Conservation (phyloP, 2,888 invertebrate genomes). For the Drosophila diplacantha region DNA sequence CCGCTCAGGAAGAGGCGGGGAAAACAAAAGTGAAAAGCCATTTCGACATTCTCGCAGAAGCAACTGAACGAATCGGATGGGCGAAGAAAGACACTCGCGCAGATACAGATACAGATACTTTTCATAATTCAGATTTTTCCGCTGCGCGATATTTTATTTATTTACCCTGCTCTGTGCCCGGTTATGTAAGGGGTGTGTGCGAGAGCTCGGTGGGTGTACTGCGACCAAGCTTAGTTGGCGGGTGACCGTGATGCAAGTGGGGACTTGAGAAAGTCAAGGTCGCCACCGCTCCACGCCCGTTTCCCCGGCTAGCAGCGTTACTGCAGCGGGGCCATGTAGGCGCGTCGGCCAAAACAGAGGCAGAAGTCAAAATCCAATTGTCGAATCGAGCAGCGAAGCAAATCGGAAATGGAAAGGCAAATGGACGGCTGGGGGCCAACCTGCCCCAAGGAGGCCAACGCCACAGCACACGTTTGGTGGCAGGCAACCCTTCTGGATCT, state of each 20-base stretch:
- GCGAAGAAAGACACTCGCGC: constrained; percentile 33
- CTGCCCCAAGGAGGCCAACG: constrained; percentile 59
- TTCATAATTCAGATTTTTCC: constrained; percentile 66
- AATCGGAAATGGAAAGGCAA: constrained; percentile 27
- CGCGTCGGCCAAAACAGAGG: constrained; percentile 36
- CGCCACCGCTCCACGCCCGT: constrained; percentile 30
- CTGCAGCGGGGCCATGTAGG: constrained; percentile 55
- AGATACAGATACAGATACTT: constrained; percentile 48
- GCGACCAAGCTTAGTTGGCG: constrained; percentile 33
- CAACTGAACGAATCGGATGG: constrained; percentile 56
- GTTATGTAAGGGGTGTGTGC: constrained; percentile 57
- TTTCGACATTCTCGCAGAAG: constrained; percentile 66
- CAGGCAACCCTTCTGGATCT: constrained; percentile 22
- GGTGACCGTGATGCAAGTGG: constrained; percentile 35
- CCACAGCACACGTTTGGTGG: constrained; percentile 29
- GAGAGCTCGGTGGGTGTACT: constrained; percentile 23
- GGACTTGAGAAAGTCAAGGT: constrained; percentile 65
- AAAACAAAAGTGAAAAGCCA: constrained; percentile 51
- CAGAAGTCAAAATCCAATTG: constrained; percentile 31
- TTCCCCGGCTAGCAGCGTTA: constrained; percentile 15
- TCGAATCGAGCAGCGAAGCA: constrained; percentile 23
- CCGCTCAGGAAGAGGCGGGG: constrained; percentile 43
- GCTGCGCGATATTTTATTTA: constrained; percentile 58
- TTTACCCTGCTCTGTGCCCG: constrained; percentile 47
- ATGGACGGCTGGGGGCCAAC: constrained; percentile 53